Conservation (phyloP, 2,113 vertebrate genomes). For the Acanthochromis polyacanthus region DNA sequence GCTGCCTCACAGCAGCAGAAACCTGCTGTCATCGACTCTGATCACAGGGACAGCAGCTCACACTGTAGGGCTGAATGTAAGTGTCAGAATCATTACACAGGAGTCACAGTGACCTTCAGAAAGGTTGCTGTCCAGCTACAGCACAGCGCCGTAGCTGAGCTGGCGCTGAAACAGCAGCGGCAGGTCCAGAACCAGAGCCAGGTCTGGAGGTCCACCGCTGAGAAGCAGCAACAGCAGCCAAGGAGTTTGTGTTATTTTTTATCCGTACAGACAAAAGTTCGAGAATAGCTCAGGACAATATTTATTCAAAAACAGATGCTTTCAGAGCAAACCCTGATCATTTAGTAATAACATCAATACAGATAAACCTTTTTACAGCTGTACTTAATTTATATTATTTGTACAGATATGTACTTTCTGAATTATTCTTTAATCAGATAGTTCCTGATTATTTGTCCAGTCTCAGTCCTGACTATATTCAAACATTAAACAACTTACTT, state of each 20-base stretch:
- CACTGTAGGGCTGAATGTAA: not conserved
- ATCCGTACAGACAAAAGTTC: no score
- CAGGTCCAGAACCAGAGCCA: constrained; percentile 20
- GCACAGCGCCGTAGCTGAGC: not conserved
- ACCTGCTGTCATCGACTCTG: not conserved
- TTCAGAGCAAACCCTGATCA: no score
- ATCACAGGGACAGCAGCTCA: not conserved
- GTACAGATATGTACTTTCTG: no score
- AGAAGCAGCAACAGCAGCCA: not conserved
- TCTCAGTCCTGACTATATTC: no score
- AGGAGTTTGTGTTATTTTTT: constrained; percentile 1
- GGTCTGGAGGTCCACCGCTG: not conserved
- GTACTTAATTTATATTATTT: no score
- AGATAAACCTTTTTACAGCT: no score
- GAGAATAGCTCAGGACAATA: not conserved
- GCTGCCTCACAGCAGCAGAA: no score
- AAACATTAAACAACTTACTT: no score
- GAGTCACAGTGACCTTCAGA: constrained; percentile 5
- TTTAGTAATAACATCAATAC: no score
- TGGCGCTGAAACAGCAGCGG: constrained; percentile 24
- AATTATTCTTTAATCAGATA: no score
- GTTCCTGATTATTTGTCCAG: no score
- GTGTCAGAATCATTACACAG: not conserved
- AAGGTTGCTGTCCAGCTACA: not conserved
- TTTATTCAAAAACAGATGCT: no score